phyloP scores from a whole-genome alignment of 2,113 vertebrate species.

The Neogobius melanostomus region DNA sequence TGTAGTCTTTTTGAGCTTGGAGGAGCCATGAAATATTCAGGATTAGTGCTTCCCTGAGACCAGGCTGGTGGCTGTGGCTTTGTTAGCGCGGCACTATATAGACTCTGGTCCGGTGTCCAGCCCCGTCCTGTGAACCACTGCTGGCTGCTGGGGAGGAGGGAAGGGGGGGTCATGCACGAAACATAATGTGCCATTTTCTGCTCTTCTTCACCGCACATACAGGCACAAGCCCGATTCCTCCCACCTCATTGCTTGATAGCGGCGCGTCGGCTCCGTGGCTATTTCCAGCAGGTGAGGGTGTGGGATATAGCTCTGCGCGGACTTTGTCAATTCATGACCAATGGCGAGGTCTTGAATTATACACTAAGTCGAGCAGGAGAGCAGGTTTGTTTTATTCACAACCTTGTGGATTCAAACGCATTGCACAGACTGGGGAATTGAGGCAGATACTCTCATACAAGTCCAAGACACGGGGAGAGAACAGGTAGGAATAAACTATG shows the following conservation, averaged over 20 bases:
- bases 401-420: conserved; percentile 74
- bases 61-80: conserved; percentile 95
- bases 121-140: conserved; percentile 39
- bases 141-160: too few species aligned
- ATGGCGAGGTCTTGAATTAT: conserved; percentile 78
- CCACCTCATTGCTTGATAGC: conserved; percentile 45
- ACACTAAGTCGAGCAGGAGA: conserved; percentile 74
- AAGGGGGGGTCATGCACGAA: conserved; percentile 12
- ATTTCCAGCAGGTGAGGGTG: conserved; percentile 71
- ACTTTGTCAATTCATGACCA: conserved; percentile 79
- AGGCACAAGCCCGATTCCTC: conserved; percentile 39
- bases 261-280: conserved; percentile 49
- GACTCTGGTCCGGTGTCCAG: conserved; percentile 49
- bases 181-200: conserved; percentile 58
- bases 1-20: conserved; percentile 93
- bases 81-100: conserved; percentile 75
- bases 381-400: conserved; percentile 79
- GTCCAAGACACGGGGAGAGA: conserved; percentile 73
- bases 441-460: conserved; percentile 69
- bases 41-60: conserved; percentile 88
- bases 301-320: conserved; percentile 67
- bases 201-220: conserved; percentile 30
- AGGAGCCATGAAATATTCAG: conserved; percentile 98
- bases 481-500: conserved; percentile 78
- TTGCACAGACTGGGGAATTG: conserved; percentile 73